phyloP scores from a whole-genome alignment of 2,113 vertebrate genomes.

The Malurus alboscapulatus region DNA sequence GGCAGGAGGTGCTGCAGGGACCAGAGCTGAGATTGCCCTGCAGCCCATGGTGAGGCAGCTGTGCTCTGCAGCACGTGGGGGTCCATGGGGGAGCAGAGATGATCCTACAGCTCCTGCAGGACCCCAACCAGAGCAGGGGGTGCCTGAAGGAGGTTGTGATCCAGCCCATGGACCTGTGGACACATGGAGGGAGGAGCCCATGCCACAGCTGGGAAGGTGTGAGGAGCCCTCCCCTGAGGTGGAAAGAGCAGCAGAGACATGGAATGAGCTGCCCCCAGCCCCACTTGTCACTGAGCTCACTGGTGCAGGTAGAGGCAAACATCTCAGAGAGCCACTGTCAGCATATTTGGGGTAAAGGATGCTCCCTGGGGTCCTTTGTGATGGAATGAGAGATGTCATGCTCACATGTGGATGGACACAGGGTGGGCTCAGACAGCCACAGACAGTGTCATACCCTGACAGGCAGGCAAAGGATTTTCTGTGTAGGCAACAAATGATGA shows the following conservation, averaged over 20 bases:
- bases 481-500: background rate
- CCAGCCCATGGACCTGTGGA: background rate
- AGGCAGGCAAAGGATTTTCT: background rate
- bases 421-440: background rate
- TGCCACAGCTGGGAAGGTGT: background rate
- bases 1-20: background rate
- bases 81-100: background rate
- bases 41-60: background rate
- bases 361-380: background rate
- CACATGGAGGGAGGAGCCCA: background rate
- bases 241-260: background rate
- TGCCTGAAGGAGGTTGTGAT: background rate
- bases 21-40: background rate
- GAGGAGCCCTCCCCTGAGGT: background rate
- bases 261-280: background rate
- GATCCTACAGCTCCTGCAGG: fast-evolving
- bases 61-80: background rate
- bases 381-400: background rate
- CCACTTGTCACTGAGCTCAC: background rate
- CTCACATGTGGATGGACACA: fast-evolving
- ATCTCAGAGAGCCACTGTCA: background rate
- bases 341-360: background rate
- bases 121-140: background rate
- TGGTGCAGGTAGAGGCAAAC: background rate
- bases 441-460: background rate